Evolutionary conservation across 1,140 invertebrate genomes (phyloP), one percentile per base, ranked within the genome.

Genomic region (Hycleus cichorii): DNA sequence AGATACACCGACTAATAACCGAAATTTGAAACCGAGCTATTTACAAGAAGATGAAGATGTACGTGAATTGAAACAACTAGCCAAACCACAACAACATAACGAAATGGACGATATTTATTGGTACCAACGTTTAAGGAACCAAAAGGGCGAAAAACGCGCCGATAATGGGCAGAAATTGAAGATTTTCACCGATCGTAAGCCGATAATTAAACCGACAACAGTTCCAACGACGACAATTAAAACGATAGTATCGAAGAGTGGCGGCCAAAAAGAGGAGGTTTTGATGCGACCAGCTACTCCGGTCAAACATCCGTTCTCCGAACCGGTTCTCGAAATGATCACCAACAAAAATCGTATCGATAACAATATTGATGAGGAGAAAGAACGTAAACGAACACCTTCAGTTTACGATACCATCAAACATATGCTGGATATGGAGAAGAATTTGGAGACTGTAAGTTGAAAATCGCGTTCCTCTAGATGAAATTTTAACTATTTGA

Each of bases 231-330:
- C 62, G 18, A 18, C 18, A 18, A 18, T 18, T 18, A 18, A 18
- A 9, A 57, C 55, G 2, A 52, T 43, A 3, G 4, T 54, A 8
- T 49, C 68, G 3, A 67, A 62, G 44, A 60, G 61, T 3, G 58
- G 74, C 43, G 83, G 82, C 10, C 79, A 85, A 62, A 82, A 83
- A 61, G 83, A 85, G 70, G 77, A 82, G 7, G 77, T 82, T 2
- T 68, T 83, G 63, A 75, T 81, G 43, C 69, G 81, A 68, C 82
- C 82, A 4, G 77, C 82, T 4, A 75, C 72, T 10, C 69, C 77
- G 59, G 68, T 75, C 10, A 70, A 73, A 47, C 69, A 76, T 48
- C 72, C 74, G 18, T 78, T 78, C 64, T 75, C 77, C 50, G 69
- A 72, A 40, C 75, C 75, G 4, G 72, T 79, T 6, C 63, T 77